Percentiles rank a stretch among this genome's conserved stretches.
phyloP scores from a whole-genome alignment of 2,797 vertebrate genomes.

The Thaleichthys pacificus region DNA sequence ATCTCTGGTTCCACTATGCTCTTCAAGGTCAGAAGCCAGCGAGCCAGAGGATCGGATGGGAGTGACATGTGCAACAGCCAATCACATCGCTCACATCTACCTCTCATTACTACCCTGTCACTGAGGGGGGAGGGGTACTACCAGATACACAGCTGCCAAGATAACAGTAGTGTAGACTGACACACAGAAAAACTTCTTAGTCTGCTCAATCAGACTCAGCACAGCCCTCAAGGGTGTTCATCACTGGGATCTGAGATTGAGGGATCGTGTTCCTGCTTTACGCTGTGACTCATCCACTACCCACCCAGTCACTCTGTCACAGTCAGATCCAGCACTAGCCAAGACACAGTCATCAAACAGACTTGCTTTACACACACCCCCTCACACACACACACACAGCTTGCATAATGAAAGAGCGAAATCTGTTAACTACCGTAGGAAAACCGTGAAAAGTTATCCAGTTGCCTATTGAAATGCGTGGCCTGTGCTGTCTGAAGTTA shows the following conservation, averaged over 20 bases:
- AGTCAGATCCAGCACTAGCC: neutral
- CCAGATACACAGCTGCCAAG: neutral
- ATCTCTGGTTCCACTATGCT: conserved; percentile 17
- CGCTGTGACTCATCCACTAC: neutral
- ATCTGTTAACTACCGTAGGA: neutral
- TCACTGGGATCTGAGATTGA: too few species aligned
- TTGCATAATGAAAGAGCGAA: neutral
- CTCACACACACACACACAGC: conserved; percentile 5
- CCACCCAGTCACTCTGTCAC: conserved; percentile 4
- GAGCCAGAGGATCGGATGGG: conserved; percentile 10
- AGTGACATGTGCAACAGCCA: conserved; percentile 17
- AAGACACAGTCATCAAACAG: neutral
- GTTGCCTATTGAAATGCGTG: neutral
- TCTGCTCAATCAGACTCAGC: too few species aligned
- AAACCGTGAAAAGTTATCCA: neutral
- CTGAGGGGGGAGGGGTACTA: neutral
- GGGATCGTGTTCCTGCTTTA: too few species aligned
- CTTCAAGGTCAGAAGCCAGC: conserved; percentile 26
- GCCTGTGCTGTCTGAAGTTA: neutral
- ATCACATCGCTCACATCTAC: neutral
- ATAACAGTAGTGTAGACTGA: neutral
- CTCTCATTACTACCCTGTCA: neutral
- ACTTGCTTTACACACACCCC: conserved; percentile 2
- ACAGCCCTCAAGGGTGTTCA: too few species aligned
- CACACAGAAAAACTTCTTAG: neutral